Evolutionary conservation across 2,888 invertebrate genomes (phyloP), one percentile per base, ranked within the genome.

Genomic region (Acronicta leporina): DNA sequence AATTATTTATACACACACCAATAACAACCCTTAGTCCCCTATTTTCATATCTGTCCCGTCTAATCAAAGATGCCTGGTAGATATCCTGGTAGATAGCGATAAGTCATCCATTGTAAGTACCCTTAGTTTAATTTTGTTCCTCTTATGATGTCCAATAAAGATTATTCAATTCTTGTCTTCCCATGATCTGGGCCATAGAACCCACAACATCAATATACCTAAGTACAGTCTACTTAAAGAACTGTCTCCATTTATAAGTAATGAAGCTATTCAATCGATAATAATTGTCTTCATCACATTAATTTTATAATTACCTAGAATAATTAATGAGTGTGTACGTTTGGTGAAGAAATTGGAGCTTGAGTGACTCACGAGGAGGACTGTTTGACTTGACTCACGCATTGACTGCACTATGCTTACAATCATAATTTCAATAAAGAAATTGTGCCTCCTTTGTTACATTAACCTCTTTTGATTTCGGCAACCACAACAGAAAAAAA

Each of bases 341-440:
- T 77, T 79, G 63, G 46, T 47, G 63, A 75, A 75, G 80, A 77
- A 78, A 79, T 72, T 78, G 49, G 77, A 78, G 68, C 78, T 68
- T 15, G 15, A 5, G 35, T 79, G 75, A 79, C 44, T 79, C 78
- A 77, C 16, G 44, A 16, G 53, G 47, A 50, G 63, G 38, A 47
- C 54, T 43, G 61, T 41, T 49, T 64, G 60, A 46, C 47, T 65
- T 77, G 77, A 78, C 62, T 77, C 76, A 78, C 59, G 64, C 67
- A 63, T 48, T 44, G 46, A 63, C 47, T 60, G 67, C 58, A 68
- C 44, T 65, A 62, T 49, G 54, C 46, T 51, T 48, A 61, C 61
- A 75, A 58, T 73, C 70, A 78, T 64, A 68, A 66, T 69, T 77
- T 57, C 60, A 66, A 68, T 59, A 51, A 73, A 70, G 59, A 44